Evolutionary conservation across 1,140 invertebrate genomes (phyloP), one percentile per base, ranked within the genome.

Genomic region (Aphaenogaster rudis): DNA sequence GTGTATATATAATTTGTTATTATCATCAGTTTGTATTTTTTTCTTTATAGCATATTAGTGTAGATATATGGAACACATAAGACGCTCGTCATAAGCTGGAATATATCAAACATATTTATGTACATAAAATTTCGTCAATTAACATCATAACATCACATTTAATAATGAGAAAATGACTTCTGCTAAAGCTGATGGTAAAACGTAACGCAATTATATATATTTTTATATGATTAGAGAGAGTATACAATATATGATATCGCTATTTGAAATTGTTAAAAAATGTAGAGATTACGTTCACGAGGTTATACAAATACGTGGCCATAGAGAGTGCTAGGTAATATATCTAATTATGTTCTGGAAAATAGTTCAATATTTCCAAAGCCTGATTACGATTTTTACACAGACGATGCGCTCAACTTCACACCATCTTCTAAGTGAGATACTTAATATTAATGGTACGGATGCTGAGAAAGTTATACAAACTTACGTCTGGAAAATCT

Each of bases 371-470:
- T 79, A 76, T 17, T 78, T 87, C 78, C 72, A 86, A 90, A 88
- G 79, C 72, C 59, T 78, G 72, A 77, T 52, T 74, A 64, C 13
- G 52, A 57, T 48, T 86, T 78, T 82, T 54, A 61, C 36, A 71
- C 72, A 89, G 72, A 84, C 17, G 11, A 82, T 63, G 67, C 33
- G 42, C 3, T 77, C 36, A 78, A 87, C 69, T 71, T 67, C 42
- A 86, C 80, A 64, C 33, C 64, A 88, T 61, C 57, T 89, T 39
- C 59, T 17, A 77, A 78, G 71, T 74, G 61, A 45, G 11, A 82
- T 66, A 74, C 72, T 90, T 90, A 90, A 90, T 45, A 61, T 84
- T 90, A 90, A 84, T 87, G 88, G 72, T 90, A 89, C 78, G 74
- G 88, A 90, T 78, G 85, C 39, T 74, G 57, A 79, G 52, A 42